Evolutionary conservation across 2,888 invertebrate genomes (phyloP), one percentile per base, ranked within the genome.

Genomic region (Tinea pellionella): DNA sequence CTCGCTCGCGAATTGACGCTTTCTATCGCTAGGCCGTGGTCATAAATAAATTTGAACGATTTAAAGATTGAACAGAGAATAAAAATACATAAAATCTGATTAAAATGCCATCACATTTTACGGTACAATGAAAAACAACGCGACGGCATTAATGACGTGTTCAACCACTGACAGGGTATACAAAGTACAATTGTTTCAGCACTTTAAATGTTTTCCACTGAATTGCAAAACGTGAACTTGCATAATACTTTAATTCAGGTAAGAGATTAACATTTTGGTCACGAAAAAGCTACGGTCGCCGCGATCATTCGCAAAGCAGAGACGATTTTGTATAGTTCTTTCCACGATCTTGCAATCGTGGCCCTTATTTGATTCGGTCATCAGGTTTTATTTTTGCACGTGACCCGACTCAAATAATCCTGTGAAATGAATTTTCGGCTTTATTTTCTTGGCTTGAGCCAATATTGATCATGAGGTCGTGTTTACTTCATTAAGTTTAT

Each of bases 221-320:
- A 62, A 64, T 63, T 60, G 55, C 43, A 60, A 61, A 57, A 62
- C 59, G 59, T 61, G 62, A 42, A 61, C 63, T 61, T 63, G 64
- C 63, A 64, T 64, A 64, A 64, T 63, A 61, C 62, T 62, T 64
- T 64, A 62, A 62, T 64, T 63, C 62, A 61, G 62, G 62, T 63
- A 62, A 62, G 61, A 63, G 59, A 62, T 64, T 64, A 64, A 63
- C 59, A 64, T 63, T 64, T 62, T 60, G 63, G 64, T 64, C 64
- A 63, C 63, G 64, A 16, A 64, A 62, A 60, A 63, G 62, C 62
- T 62, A 13, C 47, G 47, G 47, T 59, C 30, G 59, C 42, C 59
- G 59, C 59, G 47, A 15, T 32, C 57, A 32, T 57, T 57, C 57
- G 32, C 32, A 57, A 32, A 57, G 53, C 53, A 53, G 18, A 53